These are phyloP conservation scores for Cydia strobilella DNA, from an alignment of 1,140 invertebrate species.

Conservation along the genomic window DNA sequence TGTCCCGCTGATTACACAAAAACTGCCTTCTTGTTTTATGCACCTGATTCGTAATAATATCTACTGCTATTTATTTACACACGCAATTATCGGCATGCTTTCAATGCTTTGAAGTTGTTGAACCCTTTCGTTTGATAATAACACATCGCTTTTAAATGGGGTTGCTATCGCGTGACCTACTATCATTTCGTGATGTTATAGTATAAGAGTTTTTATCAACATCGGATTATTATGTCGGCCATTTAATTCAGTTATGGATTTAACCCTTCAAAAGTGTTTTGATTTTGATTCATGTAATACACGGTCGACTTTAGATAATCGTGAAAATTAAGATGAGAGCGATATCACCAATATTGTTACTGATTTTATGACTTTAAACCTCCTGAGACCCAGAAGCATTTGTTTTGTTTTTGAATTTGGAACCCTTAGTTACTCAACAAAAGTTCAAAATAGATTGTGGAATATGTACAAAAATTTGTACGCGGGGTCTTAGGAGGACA, in stretches of 20 bases:
- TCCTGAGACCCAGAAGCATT: too few species aligned
- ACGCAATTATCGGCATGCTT: background rate
- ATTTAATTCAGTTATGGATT: background rate
- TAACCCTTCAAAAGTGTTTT: background rate
- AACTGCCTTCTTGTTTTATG: too few species aligned
- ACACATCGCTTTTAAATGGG: slow-evolving; percentile 12
- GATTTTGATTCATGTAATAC: background rate
- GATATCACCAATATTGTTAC: too few species aligned
- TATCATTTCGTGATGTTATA: slow-evolving; percentile 8
- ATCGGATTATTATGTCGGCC: background rate
- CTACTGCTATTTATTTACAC: background rate
- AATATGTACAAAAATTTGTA: too few species aligned
- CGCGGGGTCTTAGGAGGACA: too few species aligned
- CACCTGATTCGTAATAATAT: too few species aligned
- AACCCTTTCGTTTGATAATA: background rate
- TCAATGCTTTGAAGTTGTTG: background rate
- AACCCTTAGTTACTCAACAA: too few species aligned
- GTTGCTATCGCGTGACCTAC: slow-evolving; percentile 15
- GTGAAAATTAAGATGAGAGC: too few species aligned
- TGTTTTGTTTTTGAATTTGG: too few species aligned
- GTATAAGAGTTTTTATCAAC: slow-evolving; percentile 21
- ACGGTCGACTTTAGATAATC: background rate
- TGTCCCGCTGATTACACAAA: too few species aligned
- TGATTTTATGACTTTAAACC: too few species aligned
- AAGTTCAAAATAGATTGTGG: too few species aligned